Evolutionary conservation across 1,140 invertebrate genomes (phyloP), one percentile per base, ranked within the genome.

Genomic region (Neodiprion pinetum): DNA sequence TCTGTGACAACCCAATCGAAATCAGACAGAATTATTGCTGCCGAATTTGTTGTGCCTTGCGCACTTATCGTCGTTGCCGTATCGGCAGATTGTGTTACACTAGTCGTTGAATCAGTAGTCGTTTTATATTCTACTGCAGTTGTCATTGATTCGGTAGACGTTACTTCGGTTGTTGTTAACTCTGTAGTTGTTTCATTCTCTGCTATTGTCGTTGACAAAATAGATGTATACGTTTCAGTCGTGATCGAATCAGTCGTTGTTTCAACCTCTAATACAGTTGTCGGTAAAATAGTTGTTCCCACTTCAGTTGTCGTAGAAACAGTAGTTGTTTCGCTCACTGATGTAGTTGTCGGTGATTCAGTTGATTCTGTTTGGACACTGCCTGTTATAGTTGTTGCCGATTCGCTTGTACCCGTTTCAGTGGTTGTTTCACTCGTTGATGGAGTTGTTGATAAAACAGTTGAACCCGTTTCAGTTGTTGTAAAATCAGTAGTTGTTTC

Each of bases 1-100:
- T 77, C 21, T 23, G 28, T 67, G 4, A 81, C 48, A 5, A 75
- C 11, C 53, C 66, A 81, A 71, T 74, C 71, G 17, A 75, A 81
- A 11, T 21, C 21, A 12, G 11, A 11, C 23, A 23, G 7, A 69
- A 69, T 69, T 11, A 12, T 69, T 14, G 23, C 40, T 11, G 67
- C 40, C 1, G 61, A 65, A 1, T 65, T 1, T 5, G 61, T 65
- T 21, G 61, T 65, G 61, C 12, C 17, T 65, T 65, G 2, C 5
- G 67, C 61, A 65, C 12, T 14, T 21, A 14, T 21, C 12, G 61
- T 65, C 61, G 61, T 65, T 14, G 61, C 7, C 7, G 12, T 7
- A 14, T 14, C 17, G 12, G 17, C 61, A 65, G 61, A 65, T 5
- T 65, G 2, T 14, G 61, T 65, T 21, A 17, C 17, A 17, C 2